phyloP scores from a whole-genome alignment of 2,797 vertebrate genomes.

The Threskiornis aethiopicus region DNA sequence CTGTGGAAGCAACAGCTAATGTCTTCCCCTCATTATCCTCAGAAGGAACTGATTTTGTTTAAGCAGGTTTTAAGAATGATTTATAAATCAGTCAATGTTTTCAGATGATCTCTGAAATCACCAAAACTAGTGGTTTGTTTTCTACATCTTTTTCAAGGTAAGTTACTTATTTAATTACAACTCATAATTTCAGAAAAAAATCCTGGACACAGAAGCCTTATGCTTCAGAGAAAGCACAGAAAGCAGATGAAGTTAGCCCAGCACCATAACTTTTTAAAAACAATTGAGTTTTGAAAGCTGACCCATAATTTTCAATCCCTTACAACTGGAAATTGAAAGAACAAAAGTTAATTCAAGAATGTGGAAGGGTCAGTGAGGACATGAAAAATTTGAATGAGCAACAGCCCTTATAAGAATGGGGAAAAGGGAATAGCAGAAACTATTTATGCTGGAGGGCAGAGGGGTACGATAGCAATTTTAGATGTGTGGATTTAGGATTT shows the following conservation, averaged over 20 bases:
- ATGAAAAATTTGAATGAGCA: background rate
- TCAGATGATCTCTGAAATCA: background rate
- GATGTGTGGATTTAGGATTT: background rate
- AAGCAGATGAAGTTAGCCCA: background rate
- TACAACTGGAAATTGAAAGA: background rate
- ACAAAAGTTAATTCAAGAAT: background rate
- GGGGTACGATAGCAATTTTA: background rate
- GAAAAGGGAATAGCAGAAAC: background rate
- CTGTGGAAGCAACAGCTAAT: background rate
- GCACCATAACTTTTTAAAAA: background rate
- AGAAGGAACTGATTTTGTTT: background rate
- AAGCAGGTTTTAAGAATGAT: background rate
- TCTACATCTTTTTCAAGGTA: background rate
- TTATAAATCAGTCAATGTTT: background rate
- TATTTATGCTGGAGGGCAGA: background rate
- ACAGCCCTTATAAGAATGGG: background rate
- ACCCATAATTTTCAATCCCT: background rate
- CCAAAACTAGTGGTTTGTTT: background rate
- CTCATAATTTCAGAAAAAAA: background rate
- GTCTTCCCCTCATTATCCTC: background rate
- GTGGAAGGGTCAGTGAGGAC: background rate
- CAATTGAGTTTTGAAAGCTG: background rate
- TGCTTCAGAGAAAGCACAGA: background rate
- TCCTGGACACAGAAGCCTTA: background rate
- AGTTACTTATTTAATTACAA: background rate